These are phyloP conservation scores for Noturus placidus DNA, from an alignment of 2,113 vertebrate species.

Conservation along the genomic window DNA sequence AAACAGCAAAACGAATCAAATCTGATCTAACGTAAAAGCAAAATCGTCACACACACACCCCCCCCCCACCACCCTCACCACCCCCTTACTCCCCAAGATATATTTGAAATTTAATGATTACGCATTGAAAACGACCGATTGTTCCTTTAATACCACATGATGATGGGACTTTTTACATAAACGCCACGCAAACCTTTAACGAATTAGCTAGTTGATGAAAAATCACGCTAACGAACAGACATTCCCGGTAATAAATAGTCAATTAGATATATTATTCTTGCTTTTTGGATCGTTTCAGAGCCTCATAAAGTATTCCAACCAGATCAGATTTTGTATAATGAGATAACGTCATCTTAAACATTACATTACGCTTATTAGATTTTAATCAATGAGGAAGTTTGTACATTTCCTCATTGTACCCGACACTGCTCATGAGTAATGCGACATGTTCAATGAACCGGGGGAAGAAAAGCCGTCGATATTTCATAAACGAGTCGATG, in stretches of 20 bases:
- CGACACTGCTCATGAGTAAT: conserved; percentile 19
- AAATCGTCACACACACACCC: not conserved
- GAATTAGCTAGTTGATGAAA: too few relatives aligned
- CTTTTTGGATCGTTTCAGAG: not conserved
- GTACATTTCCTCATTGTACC: not conserved
- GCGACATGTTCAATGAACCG: not conserved
- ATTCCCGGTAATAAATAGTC: not conserved
- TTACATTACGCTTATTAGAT: not conserved
- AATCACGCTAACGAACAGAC: not conserved
- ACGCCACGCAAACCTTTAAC: not conserved
- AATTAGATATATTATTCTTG: too few relatives aligned
- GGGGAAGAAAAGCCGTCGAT: not conserved
- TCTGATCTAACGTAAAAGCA: not conserved
- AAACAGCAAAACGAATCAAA: not conserved
- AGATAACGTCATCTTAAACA: not conserved
- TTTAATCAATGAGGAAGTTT: not conserved
- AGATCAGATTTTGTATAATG: not conserved
- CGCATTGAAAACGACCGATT: too few relatives aligned
- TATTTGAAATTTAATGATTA: not conserved
- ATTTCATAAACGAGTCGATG: not conserved
- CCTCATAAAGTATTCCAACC: not conserved
- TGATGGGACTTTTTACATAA: conserved; percentile 5
- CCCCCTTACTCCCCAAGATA: not conserved
- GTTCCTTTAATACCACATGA: not conserved
- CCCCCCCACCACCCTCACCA: fast-evolving